Conservation (phyloP, 2,113 vertebrate genomes). For the Lamprotornis superbus region DNA sequence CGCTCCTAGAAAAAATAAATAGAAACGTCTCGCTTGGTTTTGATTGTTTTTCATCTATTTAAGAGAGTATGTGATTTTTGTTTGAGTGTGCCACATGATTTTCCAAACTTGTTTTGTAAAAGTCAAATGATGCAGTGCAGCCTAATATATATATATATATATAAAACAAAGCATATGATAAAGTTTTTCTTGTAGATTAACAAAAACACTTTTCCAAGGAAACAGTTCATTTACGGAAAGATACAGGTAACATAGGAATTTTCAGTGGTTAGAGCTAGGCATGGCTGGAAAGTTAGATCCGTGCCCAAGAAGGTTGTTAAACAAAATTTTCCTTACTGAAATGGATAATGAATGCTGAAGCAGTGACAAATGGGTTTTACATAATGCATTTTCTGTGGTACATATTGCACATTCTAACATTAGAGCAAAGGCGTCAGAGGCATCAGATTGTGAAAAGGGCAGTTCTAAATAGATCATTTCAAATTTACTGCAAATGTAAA, state of each 20-base stretch:
- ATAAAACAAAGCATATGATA: too few species aligned
- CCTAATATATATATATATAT: rapidly evolving
- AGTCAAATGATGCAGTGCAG: background rate
- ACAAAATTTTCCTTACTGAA: background rate
- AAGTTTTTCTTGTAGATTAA: background rate
- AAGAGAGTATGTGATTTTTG: background rate
- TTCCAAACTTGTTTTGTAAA: background rate
- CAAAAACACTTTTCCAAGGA: background rate
- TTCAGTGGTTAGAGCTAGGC: background rate
- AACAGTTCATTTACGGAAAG: background rate
- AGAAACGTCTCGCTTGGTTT: background rate
- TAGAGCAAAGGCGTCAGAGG: background rate
- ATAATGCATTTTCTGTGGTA: background rate
- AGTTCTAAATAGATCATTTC: background rate
- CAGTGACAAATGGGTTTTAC: background rate
- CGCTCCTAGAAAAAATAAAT: background rate
- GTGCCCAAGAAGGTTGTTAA: background rate
- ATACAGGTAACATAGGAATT: background rate
- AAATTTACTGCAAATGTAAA: background rate
- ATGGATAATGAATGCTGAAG: background rate
- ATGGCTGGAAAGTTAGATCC: background rate
- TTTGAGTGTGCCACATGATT: background rate
- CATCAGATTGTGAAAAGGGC: background rate
- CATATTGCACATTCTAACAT: background rate
- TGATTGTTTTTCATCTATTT: background rate